These are phyloP conservation scores for Argyresthia albistria DNA, from an alignment of 2,888 invertebrate species.

Conservation along the genomic window DNA sequence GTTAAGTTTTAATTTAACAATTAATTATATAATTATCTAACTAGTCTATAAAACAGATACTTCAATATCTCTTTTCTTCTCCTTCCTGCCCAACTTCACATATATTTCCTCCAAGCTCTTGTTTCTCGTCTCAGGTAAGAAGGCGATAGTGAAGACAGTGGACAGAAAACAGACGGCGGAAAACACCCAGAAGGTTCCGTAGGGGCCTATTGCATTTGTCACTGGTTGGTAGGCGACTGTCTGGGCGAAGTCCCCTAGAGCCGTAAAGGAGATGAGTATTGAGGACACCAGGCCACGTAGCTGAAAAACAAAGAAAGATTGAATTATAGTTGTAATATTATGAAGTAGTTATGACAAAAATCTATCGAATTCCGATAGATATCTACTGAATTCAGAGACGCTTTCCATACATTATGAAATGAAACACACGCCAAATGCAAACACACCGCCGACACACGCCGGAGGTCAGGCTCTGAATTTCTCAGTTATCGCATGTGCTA, in stretches of 20 bases:
- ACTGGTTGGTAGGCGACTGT: conserved; percentile 3
- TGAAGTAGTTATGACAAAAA: too few relatives aligned
- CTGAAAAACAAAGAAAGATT: conserved; percentile 2
- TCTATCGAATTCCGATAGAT: too few relatives aligned
- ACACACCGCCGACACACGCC: too few relatives aligned
- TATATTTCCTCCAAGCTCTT: conserved; percentile 7
- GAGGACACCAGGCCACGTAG: conserved; percentile 8
- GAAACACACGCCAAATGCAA: too few relatives aligned
- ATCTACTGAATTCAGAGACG: too few relatives aligned
- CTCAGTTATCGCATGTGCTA: too few relatives aligned
- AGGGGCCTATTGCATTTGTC: not conserved
- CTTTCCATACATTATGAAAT: too few relatives aligned
- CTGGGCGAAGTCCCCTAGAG: conserved; percentile 6
- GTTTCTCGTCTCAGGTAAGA: conserved; percentile 7
- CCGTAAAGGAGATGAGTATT: conserved; percentile 2
- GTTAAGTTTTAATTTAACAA: too few relatives aligned
- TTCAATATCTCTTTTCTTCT: not conserved
- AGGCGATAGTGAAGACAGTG: conserved; percentile 4
- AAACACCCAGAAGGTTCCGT: conserved; percentile 8
- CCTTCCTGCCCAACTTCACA: not conserved
- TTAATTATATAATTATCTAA: too few relatives aligned
- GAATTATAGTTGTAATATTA: too few relatives aligned
- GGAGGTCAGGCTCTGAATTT: too few relatives aligned
- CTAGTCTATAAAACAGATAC: too few relatives aligned
- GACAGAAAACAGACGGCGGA: conserved; percentile 6